Conservation (phyloP, 1,140 invertebrate genomes). For the Hirudo medicinalis region DNA sequence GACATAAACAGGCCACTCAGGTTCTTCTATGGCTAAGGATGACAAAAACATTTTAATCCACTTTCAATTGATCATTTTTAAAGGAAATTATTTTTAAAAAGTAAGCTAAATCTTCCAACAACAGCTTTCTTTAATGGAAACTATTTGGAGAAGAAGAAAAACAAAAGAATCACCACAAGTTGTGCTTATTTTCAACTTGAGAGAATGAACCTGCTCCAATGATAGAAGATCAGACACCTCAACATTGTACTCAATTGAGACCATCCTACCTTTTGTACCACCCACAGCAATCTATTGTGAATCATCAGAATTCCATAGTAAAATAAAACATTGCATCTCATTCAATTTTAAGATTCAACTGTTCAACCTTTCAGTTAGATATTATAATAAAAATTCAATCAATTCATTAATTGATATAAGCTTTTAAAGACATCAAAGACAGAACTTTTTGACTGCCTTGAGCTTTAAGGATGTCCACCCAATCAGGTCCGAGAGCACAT, state of each 20-base stretch:
- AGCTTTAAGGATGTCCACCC: constrained; percentile 62
- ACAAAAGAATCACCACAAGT: not conserved
- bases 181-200: not conserved
- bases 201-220: constrained; percentile 28
- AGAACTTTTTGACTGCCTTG: constrained; percentile 40
- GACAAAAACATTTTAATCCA: too few species aligned
- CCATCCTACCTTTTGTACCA: constrained; percentile 29
- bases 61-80: too few species aligned
- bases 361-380: too few species aligned
- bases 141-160: not conserved
- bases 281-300: constrained; percentile 1
- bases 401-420: too few species aligned
- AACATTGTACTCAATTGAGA: constrained; percentile 52
- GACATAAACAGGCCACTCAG: constrained; percentile 57
- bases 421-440: too few species aligned
- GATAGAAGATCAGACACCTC: constrained; percentile 48
- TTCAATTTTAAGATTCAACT: too few species aligned
- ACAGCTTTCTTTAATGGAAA: not conserved
- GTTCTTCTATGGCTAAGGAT: not conserved
- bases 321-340: not conserved
- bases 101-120: not conserved
- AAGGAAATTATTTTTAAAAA: too few species aligned
- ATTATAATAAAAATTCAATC: too few species aligned
- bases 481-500: constrained; percentile 85
- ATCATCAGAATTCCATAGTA: not conserved